Evolutionary conservation across 2,888 invertebrate genomes (phyloP).

Genomic region (Sinhomidia bicolor): DNA sequence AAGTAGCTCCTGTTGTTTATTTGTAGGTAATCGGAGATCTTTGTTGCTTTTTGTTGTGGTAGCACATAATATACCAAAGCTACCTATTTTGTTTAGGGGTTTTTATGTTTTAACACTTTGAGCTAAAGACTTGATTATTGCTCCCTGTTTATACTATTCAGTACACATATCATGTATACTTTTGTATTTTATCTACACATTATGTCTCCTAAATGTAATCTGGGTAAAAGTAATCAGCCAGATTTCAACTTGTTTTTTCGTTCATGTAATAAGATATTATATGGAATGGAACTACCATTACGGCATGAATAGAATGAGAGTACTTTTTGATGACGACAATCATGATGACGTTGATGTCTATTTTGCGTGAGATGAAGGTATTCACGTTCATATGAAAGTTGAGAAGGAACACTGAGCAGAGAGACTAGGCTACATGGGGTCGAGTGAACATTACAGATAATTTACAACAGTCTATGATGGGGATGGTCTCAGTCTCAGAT

Average conservation of each 20-base stretch:
- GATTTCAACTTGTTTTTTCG: not conserved
- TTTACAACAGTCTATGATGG: too few species aligned
- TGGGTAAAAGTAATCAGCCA: not conserved
- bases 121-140: not conserved
- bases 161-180: not conserved
- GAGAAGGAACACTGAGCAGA: not conserved
- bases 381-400: constrained; percentile 18
- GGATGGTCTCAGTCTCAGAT: not conserved
- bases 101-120: not conserved
- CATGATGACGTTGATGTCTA: constrained; percentile 58
- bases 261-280: not conserved
- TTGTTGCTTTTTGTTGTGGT: not conserved
- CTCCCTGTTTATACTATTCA: not conserved
- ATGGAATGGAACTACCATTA: not conserved
- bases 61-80: too few species aligned
- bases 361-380: constrained; percentile 59
- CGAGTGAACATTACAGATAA: not conserved
- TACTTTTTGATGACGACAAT: constrained; percentile 26
- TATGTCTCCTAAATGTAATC: not conserved
- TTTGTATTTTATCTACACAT: not conserved
- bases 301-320: not conserved
- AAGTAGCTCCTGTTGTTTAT: not conserved
- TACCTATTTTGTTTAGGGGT: not conserved
- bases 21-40: constrained; percentile 24
- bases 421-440: not conserved